Evolutionary conservation across 2,113 vertebrate genomes (phyloP).

Genomic region (Caranx melampygus): DNA sequence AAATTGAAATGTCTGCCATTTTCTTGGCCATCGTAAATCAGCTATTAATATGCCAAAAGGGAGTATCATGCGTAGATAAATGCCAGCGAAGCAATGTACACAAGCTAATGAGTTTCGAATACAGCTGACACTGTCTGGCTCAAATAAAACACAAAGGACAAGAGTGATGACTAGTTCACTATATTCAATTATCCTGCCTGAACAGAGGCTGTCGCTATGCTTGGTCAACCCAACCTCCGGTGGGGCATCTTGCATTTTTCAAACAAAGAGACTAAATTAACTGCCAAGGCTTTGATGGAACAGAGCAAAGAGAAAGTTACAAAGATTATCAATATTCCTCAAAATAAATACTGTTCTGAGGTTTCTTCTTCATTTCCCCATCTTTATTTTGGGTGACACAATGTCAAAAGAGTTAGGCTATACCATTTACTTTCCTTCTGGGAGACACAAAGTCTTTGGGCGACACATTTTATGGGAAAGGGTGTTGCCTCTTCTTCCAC

Average conservation of each 20-base stretch:
- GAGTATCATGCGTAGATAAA: slow-evolving; percentile 54
- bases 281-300: slow-evolving; percentile 66
- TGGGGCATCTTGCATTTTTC: slow-evolving; percentile 55
- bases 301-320: slow-evolving; percentile 42
- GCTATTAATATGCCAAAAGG: slow-evolving; percentile 55
- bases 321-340: slow-evolving; percentile 53
- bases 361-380: not conserved
- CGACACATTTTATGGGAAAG: slow-evolving; percentile 40
- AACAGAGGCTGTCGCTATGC: slow-evolving; percentile 38
- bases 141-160: slow-evolving; percentile 61
- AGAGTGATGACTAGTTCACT: slow-evolving; percentile 69
- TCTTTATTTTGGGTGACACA: not conserved
- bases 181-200: slow-evolving; percentile 72
- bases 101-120: slow-evolving; percentile 76
- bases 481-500: slow-evolving; percentile 53
- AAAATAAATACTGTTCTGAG: slow-evolving; percentile 39
- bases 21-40: slow-evolving; percentile 41
- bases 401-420: not conserved
- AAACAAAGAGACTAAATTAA: slow-evolving; percentile 67
- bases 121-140: slow-evolving; percentile 49
- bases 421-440: not conserved
- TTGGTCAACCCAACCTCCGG: slow-evolving; percentile 41
- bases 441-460: slow-evolving; percentile 15
- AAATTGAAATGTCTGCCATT: slow-evolving; percentile 42
- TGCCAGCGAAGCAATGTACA: slow-evolving; percentile 57